Conservation (phyloP, 2,113 vertebrate genomes). For the Thamnaconus septentrionalis region DNA sequence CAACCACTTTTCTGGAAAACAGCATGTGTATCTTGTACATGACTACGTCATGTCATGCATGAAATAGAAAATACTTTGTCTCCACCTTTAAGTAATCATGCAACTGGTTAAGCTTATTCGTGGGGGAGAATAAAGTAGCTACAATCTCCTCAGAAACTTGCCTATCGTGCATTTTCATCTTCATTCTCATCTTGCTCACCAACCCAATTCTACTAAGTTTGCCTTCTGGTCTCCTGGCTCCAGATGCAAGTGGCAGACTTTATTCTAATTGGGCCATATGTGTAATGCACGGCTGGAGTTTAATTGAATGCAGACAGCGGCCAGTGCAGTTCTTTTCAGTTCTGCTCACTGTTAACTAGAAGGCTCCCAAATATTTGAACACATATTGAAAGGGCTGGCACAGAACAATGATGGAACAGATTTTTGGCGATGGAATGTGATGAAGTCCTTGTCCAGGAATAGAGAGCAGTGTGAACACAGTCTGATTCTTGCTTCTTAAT, state of each 20-base stretch:
- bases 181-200: slow-evolving; percentile 15
- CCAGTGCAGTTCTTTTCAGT: slow-evolving; percentile 56
- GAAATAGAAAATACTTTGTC: no score
- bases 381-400: slow-evolving; percentile 59
- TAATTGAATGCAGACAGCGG: slow-evolving; percentile 59
- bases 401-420: slow-evolving; percentile 42
- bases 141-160: neutral
- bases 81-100: no score
- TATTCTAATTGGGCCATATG: slow-evolving; percentile 71
- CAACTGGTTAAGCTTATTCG: no score
- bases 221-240: slow-evolving; percentile 75
- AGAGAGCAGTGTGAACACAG: slow-evolving; percentile 11
- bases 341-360: slow-evolving; percentile 33
- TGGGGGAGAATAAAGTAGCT: no score
- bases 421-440: slow-evolving; percentile 30
- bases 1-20: neutral
- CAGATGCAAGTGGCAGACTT: slow-evolving; percentile 70
- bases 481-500: neutral
- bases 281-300: slow-evolving; percentile 52
- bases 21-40: neutral
- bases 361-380: slow-evolving; percentile 43
- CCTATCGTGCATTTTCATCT: slow-evolving; percentile 30
- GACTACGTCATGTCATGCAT: neutral
- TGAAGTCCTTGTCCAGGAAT: slow-evolving; percentile 30
- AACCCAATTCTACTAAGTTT: slow-evolving; percentile 52